Evolutionary conservation across 2,888 invertebrate species (phyloP).

Genomic region (Papilio gigon): DNA sequence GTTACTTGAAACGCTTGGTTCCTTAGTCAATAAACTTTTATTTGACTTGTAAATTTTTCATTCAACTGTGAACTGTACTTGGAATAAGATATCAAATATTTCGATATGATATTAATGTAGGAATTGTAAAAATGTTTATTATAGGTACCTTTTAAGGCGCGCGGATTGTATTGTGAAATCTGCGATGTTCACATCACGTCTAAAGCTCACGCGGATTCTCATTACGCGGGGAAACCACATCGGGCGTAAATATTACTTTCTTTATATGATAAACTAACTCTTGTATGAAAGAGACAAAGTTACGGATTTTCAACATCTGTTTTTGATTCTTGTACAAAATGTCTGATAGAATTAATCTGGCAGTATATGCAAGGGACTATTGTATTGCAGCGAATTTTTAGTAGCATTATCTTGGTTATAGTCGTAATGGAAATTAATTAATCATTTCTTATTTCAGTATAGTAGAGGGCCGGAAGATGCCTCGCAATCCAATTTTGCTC

Average conservation of each 20-base stretch:
- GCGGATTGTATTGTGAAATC: constrained; percentile 74
- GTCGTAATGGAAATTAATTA: neutral
- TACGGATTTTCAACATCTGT: too few species aligned
- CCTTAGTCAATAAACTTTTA: constrained; percentile 10
- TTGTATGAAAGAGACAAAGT: neutral
- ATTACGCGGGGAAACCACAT: constrained; percentile 78
- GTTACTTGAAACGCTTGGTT: constrained; percentile 58
- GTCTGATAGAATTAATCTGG: neutral
- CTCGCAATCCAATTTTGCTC: constrained; percentile 65
- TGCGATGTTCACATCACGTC: constrained; percentile 80
- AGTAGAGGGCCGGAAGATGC: constrained; percentile 66
- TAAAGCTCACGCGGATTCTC: constrained; percentile 73
- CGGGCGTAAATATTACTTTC: constrained; percentile 58
- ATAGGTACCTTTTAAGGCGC: constrained; percentile 64
- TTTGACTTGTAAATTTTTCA: neutral
- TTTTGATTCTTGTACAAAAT: neutral
- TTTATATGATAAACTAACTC: neutral
- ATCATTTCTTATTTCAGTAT: constrained; percentile 54
- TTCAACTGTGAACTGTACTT: neutral
- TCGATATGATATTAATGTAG: neutral
- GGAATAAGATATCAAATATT: neutral
- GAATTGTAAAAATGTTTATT: constrained; percentile 43
- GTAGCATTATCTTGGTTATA: neutral
- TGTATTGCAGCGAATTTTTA: neutral
- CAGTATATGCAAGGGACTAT: neutral